Base-by-base conservation (phyloP, 2,888 invertebrate genomes). In the Operophtera brumata region DNA sequence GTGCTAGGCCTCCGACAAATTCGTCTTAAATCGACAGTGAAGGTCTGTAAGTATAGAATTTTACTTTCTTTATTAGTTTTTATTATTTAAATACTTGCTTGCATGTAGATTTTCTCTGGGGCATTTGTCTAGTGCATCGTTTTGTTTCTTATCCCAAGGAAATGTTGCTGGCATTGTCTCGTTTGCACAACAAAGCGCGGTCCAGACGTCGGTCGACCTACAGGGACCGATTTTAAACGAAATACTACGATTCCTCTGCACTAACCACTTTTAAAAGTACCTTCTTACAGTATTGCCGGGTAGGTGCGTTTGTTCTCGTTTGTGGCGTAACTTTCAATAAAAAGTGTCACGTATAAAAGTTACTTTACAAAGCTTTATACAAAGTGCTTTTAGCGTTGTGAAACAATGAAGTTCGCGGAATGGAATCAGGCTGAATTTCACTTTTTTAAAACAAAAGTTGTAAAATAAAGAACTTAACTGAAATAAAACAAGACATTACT, bases 111-210 rank as follows among this genome's bases (percentile, higher is more conserved):
- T 63, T 68, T 55, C 61, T 73, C 62, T 52, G 61, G 63, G 68
- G 66, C 67, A 69, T 71, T 74, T 75, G 71, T 72, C 64, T 70
- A 69, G 62, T 71, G 68, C 66, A 71, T 56, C 67, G 67, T 79
- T 78, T 77, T 76, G 78, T 80, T 77, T 74, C 74, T 78, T 82
- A 83, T 82, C 79, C 73, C 51, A 65, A 66, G 73, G 71, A 77
- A 75, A 74, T 67, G 69, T 75, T 73, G 64, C 59, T 70, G 67
- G 74, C 74, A 75, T 77, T 77, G 77, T 78, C 75, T 75, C 73
- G 71, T 78, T 75, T 76, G 72, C 72, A 70, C 73, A 74, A 77
- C 78, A 78, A 77, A 82, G 75, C 66, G 67, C 67, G 67, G 68
- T 66, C 65, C 68, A 70, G 73, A 76, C 75, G 66, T 64, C 61